Evolutionary conservation across 2,888 invertebrate species (phyloP).

Genomic region (Melanophora roralis): DNA sequence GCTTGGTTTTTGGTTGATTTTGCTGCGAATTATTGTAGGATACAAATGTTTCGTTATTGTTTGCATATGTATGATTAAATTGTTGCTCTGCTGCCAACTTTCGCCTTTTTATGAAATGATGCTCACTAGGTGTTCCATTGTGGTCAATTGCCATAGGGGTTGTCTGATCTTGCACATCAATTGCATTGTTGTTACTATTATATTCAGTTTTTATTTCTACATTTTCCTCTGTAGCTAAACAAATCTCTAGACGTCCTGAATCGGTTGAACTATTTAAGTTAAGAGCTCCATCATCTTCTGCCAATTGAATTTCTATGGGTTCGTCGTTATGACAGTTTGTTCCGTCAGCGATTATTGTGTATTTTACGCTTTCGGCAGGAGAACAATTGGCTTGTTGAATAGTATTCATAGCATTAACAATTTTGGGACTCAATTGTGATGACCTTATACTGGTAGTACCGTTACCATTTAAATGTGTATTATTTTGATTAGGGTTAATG

Average conservation of each 20-base stretch:
- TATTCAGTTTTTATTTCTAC: constrained; percentile 51
- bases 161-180: not conserved
- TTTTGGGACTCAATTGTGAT: constrained; percentile 20
- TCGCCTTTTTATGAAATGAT: constrained; percentile 63
- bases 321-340: constrained; percentile 62
- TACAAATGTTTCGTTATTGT: constrained; percentile 15
- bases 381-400: constrained; percentile 17
- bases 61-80: constrained; percentile 29
- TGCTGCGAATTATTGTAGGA: not conserved
- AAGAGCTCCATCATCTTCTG: constrained; percentile 66
- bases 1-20: not conserved
- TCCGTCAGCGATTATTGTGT: constrained; percentile 69
- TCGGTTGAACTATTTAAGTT: constrained; percentile 70
- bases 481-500: not conserved
- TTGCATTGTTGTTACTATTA: not conserved
- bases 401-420: constrained; percentile 46
- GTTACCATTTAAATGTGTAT: constrained; percentile 54
- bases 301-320: constrained; percentile 71
- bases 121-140: not conserved
- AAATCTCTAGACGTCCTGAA: constrained; percentile 71
- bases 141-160: not conserved
- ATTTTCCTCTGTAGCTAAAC: constrained; percentile 64
- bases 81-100: constrained; percentile 59
- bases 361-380: constrained; percentile 66
- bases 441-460: constrained; percentile 48